phyloP scores from a whole-genome alignment of 2,888 invertebrate species.

The Bruchidius siliquastri region DNA sequence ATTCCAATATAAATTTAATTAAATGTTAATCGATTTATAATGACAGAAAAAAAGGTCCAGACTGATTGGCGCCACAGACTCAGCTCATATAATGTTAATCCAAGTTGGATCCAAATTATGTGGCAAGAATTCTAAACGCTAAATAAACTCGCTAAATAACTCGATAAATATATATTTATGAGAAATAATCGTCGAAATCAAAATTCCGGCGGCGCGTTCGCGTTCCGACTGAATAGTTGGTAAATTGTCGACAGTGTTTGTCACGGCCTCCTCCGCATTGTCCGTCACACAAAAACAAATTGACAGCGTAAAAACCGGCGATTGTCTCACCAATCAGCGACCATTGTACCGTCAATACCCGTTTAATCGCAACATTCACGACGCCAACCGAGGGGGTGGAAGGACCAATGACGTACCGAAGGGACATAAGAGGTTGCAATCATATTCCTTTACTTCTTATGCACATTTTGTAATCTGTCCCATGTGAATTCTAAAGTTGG shows the following conservation, averaged over 20 bases:
- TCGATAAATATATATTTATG: slow-evolving; percentile 30
- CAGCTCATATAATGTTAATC: too few relatives aligned
- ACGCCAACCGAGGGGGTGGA: slow-evolving; percentile 24
- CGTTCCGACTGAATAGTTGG: slow-evolving; percentile 42
- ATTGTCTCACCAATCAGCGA: slow-evolving; percentile 49
- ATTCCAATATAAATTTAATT: too few relatives aligned
- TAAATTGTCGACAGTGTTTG: slow-evolving; percentile 43
- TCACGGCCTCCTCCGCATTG: slow-evolving; percentile 44
- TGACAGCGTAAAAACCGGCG: slow-evolving; percentile 48
- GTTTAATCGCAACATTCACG: slow-evolving; percentile 38
- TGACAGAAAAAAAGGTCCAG: too few relatives aligned
- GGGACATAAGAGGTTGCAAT: too few relatives aligned
- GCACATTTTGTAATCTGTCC: too few relatives aligned
- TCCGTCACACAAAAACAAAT: slow-evolving; percentile 47
- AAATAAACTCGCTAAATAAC: background rate
- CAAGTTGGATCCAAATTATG: too few relatives aligned
- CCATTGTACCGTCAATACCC: slow-evolving; percentile 44
- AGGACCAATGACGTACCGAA: slow-evolving; percentile 36
- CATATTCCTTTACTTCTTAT: too few relatives aligned
- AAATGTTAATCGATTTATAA: too few relatives aligned
- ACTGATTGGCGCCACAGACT: too few relatives aligned
- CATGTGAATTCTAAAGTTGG: too few relatives aligned
- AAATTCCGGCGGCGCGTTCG: slow-evolving; percentile 45
- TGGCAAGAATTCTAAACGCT: background rate
- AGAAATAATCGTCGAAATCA: slow-evolving; percentile 42